Base-by-base conservation (phyloP, 2,113 vertebrate genomes). In the Varanus komodoensis region DNA sequence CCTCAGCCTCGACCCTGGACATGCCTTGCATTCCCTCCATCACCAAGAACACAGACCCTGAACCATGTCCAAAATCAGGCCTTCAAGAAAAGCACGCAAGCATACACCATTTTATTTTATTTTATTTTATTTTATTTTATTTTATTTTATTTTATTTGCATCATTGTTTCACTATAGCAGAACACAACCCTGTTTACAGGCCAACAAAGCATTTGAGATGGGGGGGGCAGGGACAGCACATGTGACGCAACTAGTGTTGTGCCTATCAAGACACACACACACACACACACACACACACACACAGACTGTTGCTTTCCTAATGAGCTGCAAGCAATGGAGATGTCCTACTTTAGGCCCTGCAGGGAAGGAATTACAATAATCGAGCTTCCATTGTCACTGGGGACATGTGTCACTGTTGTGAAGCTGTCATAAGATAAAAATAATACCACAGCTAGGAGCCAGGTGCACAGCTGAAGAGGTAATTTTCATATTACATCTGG, bases 351-450 rank as follows among this genome's bases (percentile, higher is more conserved):
- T 52, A 93, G 89, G 92, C 94, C 91, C 93, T 91, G 84, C 94
- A 88, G 82, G 93, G 92, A 91, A 93, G 82, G 89, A 94, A 95
- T 95, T 95, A 91, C 93, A 95, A 92, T 95, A 92, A 95, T 94
- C 89, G 94, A 93, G 78, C 90, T 90, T 90, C 89, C 92, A 82
- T 86, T 92, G 87, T 91, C 93, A 95, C 93, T 93, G 92, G 89
- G 84, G 90, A 95, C 90, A 94, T 94, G 92, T 86, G 87, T 88
- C 93, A 95, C 90, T 92, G 93, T 86, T 94, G 75, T 78, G 93
- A 96, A 94, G 86, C 86, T 91, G 77, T 88, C 91, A 92, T 79
- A 92, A 87, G 90, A 95, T 93, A 95, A 95, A 89, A 96, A 93
- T 86, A 96, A 93, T 94, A 89, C 95, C 94, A 93, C 89, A 75